phyloP scores from a whole-genome alignment of 53 echinoderm and acorn worm genomes.

The Astropecten irregularis region DNA sequence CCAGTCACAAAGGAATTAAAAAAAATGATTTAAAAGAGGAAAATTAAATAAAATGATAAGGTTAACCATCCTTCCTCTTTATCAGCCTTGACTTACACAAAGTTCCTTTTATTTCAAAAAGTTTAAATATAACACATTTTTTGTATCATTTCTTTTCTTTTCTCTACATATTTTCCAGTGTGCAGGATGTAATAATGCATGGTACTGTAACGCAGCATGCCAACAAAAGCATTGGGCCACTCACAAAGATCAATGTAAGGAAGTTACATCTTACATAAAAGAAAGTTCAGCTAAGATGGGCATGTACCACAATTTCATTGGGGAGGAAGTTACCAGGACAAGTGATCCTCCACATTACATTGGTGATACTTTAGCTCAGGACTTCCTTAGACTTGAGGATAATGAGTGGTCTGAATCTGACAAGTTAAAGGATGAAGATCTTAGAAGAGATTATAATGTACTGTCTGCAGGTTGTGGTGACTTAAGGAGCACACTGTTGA shows the following conservation, averaged over 20 bases:
- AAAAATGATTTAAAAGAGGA: too few relatives aligned
- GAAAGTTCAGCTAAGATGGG: background rate
- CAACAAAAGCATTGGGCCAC: conserved; percentile 24
- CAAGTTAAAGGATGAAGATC: background rate
- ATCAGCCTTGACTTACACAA: background rate
- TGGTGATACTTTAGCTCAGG: conserved; percentile 51
- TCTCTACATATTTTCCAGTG: conserved; percentile 27
- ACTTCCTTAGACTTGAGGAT: conserved; percentile 41
- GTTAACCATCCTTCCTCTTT: background rate
- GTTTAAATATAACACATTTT: too few relatives aligned
- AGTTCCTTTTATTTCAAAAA: too few relatives aligned
- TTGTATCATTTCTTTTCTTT: background rate
- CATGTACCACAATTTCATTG: background rate
- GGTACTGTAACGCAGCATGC: conserved; percentile 41
- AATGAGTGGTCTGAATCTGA: conserved; percentile 27
- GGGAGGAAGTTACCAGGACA: background rate
- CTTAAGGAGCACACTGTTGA: conserved; percentile 39
- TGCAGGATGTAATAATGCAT: conserved; percentile 26
- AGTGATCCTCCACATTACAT: conserved; percentile 43
- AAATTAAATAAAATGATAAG: too few relatives aligned
- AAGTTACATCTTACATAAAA: background rate
- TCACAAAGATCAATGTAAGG: conserved; percentile 47
- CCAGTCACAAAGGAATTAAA: too few relatives aligned
- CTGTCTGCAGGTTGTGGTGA: conserved; percentile 56
- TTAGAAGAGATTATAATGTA: conserved; percentile 34